Evolutionary conservation across 2,113 vertebrate species (phyloP), one percentile per base, ranked within the genome.

Genomic region (Symphodus melops): DNA sequence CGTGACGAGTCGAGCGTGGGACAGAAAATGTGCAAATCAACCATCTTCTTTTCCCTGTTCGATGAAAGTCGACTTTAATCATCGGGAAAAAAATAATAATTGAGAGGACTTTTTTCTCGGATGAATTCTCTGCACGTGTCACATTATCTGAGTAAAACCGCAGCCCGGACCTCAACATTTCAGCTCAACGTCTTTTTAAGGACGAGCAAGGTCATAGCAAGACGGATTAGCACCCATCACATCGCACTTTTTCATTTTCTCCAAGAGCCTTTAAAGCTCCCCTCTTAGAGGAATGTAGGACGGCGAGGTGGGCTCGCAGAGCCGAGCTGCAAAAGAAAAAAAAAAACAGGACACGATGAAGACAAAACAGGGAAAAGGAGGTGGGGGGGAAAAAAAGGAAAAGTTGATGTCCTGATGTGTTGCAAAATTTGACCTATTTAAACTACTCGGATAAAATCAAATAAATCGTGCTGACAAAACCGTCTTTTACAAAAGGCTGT

Each of bases 161-260:
- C 9, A 17, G 57, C 36, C 63, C 20, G 13, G 23, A 23, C 21
- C 37, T 68, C 7, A 14, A 8, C 51, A 33, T 53, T 25, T 54
- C 16, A 62, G 33, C 42, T 69, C 23, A 1, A 13, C 19, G 57
- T 62, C 28, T 1, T 33, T 33, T 54, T 58, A 23, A 54, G 61
- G 54, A 70, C 48, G 0, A 23, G 7, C 60, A 68, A 82, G 83
- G 86, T 88, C 75, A 37, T 3, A 53, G 39, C 56, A 13, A 52
- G 36, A 71, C 65, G 39, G 48, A 78, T 72, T 66, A 36, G 69
- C 12, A 28, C 33, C 54, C 81, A n/a, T 92, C 87, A 65, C 13
- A 0, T 89, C 85, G 81, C 91, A 84, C 88, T 78, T 90, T 0
- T 83, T 91, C 44, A 91, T 91, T 83, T 91, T 81, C 82, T 81